Conservation (phyloP, 2,113 vertebrate genomes). For the Clarias magur region DNA sequence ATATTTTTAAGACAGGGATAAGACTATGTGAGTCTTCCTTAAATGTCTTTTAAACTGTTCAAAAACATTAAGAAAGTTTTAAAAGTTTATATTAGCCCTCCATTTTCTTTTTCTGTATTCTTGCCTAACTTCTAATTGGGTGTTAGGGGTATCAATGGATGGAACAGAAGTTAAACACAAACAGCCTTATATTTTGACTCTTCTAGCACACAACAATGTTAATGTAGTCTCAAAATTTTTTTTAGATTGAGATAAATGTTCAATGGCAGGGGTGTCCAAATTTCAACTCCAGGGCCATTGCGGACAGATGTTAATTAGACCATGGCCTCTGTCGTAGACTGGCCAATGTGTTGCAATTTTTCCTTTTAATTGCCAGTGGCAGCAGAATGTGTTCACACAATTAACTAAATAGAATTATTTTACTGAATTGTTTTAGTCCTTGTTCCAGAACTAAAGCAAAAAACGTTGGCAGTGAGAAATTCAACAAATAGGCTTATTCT, state of each 20-base stretch:
- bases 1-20: neutral
- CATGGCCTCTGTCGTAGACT: neutral
- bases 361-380: neutral
- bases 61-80: no score
- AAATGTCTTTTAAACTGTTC: no score
- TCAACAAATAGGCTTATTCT: neutral
- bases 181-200: neutral
- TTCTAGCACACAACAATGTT: neutral
- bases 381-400: neutral
- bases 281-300: neutral
- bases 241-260: no score
- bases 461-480: neutral
- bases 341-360: neutral
- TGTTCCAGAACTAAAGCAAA: no score
- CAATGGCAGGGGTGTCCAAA: neutral
- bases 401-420: no score
- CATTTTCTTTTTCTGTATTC: neutral
- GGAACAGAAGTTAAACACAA: neutral
- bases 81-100: neutral
- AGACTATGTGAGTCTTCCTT: neutral
- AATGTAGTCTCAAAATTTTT: no score
- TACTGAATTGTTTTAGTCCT: no score
- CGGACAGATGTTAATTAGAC: neutral
- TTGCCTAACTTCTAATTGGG: no score
- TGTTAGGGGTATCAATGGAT: neutral